phyloP scores from a whole-genome alignment of 1,140 invertebrate species.

The Popillia japonica region DNA sequence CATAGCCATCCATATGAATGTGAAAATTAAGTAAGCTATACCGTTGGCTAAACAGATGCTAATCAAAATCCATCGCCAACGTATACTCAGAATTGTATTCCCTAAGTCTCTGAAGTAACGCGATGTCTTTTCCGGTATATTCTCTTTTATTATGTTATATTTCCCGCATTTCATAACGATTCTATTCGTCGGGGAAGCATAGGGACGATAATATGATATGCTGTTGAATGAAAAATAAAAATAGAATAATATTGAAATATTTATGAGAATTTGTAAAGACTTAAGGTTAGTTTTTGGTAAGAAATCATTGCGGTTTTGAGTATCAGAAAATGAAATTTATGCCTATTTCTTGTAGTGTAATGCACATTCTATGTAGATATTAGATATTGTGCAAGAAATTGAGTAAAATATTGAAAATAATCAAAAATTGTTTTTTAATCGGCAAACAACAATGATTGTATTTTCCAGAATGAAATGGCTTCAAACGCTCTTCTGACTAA shows the following conservation, averaged over 20 bases:
- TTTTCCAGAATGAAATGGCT: no score
- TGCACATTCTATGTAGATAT: no score
- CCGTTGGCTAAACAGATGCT: constrained; percentile 59
- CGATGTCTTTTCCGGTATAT: constrained; percentile 47
- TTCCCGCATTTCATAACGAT: constrained; percentile 50
- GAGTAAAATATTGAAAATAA: no score
- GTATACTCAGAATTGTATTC: constrained; percentile 68
- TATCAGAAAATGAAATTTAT: no score
- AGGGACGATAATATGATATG: constrained; percentile 7
- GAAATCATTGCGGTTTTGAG: no score
- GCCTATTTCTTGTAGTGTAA: no score
- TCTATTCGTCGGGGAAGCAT: constrained; percentile 35
- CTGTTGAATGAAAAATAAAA: not conserved
- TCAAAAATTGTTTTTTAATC: no score
- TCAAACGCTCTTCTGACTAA: no score
- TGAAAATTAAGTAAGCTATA: constrained; percentile 51
- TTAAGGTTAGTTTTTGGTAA: no score
- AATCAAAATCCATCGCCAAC: constrained; percentile 69
- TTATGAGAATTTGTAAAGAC: not conserved
- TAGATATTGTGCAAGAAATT: no score
- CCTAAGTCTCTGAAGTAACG: constrained; percentile 68
- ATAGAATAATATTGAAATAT: not conserved
- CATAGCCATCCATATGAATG: constrained; percentile 51
- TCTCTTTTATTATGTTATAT: constrained; percentile 47
- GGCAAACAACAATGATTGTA: no score